Evolutionary conservation across 37 sponge, comb jelly and placozoan genomes (phyloP), one percentile per base, ranked within the genome.

Genomic region (Agelas oroides): DNA sequence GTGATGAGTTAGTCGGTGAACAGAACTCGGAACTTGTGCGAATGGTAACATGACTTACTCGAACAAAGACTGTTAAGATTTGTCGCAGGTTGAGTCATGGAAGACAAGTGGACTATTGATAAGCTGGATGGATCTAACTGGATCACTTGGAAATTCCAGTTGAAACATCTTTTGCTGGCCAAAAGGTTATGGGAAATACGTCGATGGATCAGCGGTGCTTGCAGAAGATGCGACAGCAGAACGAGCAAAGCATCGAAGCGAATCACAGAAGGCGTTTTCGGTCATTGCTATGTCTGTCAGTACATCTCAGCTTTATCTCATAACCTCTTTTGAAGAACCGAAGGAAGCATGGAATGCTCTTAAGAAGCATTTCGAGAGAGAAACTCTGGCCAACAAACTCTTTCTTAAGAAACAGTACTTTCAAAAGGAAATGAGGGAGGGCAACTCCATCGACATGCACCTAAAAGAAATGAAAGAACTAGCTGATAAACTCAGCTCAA

Each of bases 391-490:
- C 1, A 88, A 88, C 76, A 88, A 88, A 66, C 60, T 80, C 46
- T 67, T 88, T 13, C 66, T 88, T 28, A 88, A 80, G 69, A 88
- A 80, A 56, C 46, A 71, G 52, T 89, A 89, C 52, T 89, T 89
- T 35, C 55, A 80, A 24, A 72, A 30, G 41, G 85, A 89, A 53
- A 78, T 83, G 84, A 89, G 84, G 53, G 85, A 89, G 39, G 75
- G 75, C 14, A 84, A 69, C 0, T 77, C 79, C 2, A 65, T 89
- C 23, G 76, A 84, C 40, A 65, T 20, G 6, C 84, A 76, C 53
- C 23, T 89, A 31, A 89, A 89, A 56, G 33, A 61, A 3, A 84
- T 90, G 76, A 90, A 90, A 28, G 90, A 90, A 58, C 24, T 90
- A 8, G 80, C 85, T 16, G 85, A 90, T 62, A 72, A 32, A 57